Percentiles rank a stretch among this genome's conserved stretches.
phyloP scores from a whole-genome alignment of 2,888 invertebrate species.

The Byasa hedistus region DNA sequence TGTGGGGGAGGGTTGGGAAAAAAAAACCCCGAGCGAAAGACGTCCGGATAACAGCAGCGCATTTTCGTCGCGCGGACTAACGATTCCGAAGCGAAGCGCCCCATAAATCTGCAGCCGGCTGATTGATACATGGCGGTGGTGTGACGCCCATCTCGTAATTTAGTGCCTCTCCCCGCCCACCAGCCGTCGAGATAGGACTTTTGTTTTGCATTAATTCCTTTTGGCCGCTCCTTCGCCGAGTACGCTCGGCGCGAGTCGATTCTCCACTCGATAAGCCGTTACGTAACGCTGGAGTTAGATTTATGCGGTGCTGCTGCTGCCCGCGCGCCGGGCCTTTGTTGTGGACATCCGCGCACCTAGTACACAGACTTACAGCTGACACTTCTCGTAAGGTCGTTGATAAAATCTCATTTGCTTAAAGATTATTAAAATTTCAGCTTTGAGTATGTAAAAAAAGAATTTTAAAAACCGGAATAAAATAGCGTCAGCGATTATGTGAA shows the following conservation, averaged over 20 bases:
- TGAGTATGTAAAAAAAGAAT: too few relatives aligned
- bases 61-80: slow-evolving; percentile 77
- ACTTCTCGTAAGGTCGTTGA: too few relatives aligned
- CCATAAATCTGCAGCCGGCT: slow-evolving; percentile 73
- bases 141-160: slow-evolving; percentile 83
- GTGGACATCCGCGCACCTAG: too few relatives aligned
- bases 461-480: too few relatives aligned
- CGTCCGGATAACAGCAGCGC: slow-evolving; percentile 69
- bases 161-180: slow-evolving; percentile 83
- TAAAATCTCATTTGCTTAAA: too few relatives aligned
- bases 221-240: slow-evolving; percentile 48
- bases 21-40: slow-evolving; percentile 48
- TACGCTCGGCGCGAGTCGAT: slow-evolving; percentile 31
- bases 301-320: slow-evolving; percentile 13
- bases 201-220: slow-evolving; percentile 80
- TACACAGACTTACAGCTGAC: too few relatives aligned
- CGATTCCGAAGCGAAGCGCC: slow-evolving; percentile 78
- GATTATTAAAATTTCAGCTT: too few relatives aligned
- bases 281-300: slow-evolving; percentile 31
- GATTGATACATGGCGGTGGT: slow-evolving; percentile 81
- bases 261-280: slow-evolving; percentile 31
- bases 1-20: slow-evolving; percentile 34
- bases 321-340: too few relatives aligned
- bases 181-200: slow-evolving; percentile 77
- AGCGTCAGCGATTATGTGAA: too few relatives aligned